phyloP scores from a whole-genome alignment of 1,140 invertebrate genomes.

The Halesus radiatus region DNA sequence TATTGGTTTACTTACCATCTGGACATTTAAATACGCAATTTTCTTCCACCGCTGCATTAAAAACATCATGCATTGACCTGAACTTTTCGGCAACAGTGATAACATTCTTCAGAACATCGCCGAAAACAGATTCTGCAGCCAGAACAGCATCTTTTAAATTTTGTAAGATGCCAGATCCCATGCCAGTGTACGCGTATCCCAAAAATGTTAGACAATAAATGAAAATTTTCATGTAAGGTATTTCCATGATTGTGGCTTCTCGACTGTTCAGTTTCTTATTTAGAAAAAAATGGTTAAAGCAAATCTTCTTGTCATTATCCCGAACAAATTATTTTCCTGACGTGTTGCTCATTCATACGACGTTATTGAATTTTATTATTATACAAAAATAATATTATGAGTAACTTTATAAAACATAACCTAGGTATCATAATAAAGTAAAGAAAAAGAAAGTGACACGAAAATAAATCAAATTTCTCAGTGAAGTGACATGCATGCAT shows the following conservation, averaged over 20 bases:
- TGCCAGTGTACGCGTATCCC: conserved; percentile 84
- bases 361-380: background rate
- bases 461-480: too few relatives aligned
- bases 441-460: too few relatives aligned
- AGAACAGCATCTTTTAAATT: conserved; percentile 85
- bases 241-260: conserved; percentile 69
- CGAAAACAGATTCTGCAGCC: conserved; percentile 81
- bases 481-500: too few relatives aligned
- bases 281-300: too few relatives aligned
- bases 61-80: conserved; percentile 82
- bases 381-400: background rate
- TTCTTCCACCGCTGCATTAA: conserved; percentile 88
- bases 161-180: conserved; percentile 79
- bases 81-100: conserved; percentile 84
- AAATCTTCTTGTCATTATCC: background rate
- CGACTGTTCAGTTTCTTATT: too few relatives aligned
- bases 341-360: conserved; percentile 20
- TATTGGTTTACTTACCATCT: conserved; percentile 70
- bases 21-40: conserved; percentile 84
- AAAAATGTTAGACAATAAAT: conserved; percentile 82
- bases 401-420: too few relatives aligned
- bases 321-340: conserved; percentile 3
- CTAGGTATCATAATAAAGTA: too few relatives aligned
- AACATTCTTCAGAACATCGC: conserved; percentile 81
- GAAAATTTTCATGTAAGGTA: conserved; percentile 81